Base-by-base conservation (phyloP, 2,888 invertebrate genomes). In the Crematogaster levior region DNA sequence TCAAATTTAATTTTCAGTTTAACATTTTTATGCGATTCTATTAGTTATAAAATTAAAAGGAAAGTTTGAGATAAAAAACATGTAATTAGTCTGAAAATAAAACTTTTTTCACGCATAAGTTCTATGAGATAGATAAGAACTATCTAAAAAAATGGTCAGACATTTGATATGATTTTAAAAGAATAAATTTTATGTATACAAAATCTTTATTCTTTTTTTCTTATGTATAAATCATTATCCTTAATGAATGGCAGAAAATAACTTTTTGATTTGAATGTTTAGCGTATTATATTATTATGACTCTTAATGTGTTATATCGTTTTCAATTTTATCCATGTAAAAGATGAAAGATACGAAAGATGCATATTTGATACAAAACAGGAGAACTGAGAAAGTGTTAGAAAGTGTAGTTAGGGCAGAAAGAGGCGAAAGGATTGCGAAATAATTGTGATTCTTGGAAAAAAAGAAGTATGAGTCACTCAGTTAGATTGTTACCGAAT, bases 401-500 rank as follows among this genome's bases (percentile, higher is more conserved):
- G 48, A 83, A 15, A 30, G 24, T n/a, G 63, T 15, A n/a, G 21
- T 40, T 34, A 84, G 15, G 40, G 53, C 0, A 34, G 34, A 24
- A 46, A 56, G 53, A 58, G 15, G 3, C 30, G 7, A 40, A 60
- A 51, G 24, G 10, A 34, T 30, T 48, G 43, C 60, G 43, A 51
- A 56, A 27, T 65, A 18, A 30, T 63, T 27, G 66, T 82, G 75
- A 73, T 12, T 80, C 48, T 56, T 18, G 12, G 40, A 48, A 40
- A 56, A 68, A 43, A 58, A 53, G 60, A 63, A 48, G 63, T 48
- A 58, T 79, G 74, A 82, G 58, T 81, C 84, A 81, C 66, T 83
- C 58, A 53, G 51, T 79, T 74, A 86, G 72, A 88, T 88, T 84
- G 51, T 65, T 10, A 66, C 9, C 43, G 46, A 66, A 51, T 82